Base-by-base conservation (phyloP, 2,888 invertebrate genomes). In the Lasioglossum zephyrum region DNA sequence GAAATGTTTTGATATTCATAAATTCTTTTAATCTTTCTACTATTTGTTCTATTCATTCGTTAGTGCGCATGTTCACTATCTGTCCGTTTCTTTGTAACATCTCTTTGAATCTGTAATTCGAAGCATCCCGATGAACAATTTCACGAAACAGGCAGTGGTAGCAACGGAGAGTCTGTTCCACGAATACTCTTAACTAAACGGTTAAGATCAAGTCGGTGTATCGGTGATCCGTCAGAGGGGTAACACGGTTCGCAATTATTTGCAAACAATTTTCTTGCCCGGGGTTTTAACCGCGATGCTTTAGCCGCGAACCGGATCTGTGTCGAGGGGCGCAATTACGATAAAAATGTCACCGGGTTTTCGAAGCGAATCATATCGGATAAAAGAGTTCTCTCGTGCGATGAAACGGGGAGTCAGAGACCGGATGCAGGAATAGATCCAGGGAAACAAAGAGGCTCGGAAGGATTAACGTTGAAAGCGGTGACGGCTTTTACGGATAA, bases 321-420 rank as follows among this genome's bases (percentile, higher is more conserved):
- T 44, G 77, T 60, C 57, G 77, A 73, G 73, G 22, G 47, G 22
- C 36, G 49, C 78, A 82, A 86, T 87, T 80, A 82, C 75, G 83
- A 66, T 83, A 86, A 87, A 74, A 83, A 86, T 81, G 77, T 82
- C 79, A 47, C 11, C 76, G 77, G 79, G 73, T 75, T 83, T 85
- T 87, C 49, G 72, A 13, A 73, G 47, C 53, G 77, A 80, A 82
- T 80, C 78, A 53, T 44, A 36, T 53, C 26, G 73, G 73, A 77
- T 77, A 60, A 78, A 77, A 72, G 66, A 41, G 41, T 26, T 16
- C 69, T 57, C 39, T 82, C 53, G 74, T 60, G 36, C 77, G 70
- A 70, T 69, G 79, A 77, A 80, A 47, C 75, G 49, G 13, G 31
- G 63, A 49, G 44, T 53, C 44, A n/a, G 18, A 47, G 39, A 49